phyloP scores from a whole-genome alignment of 2,888 invertebrate species.

The Actias luna region DNA sequence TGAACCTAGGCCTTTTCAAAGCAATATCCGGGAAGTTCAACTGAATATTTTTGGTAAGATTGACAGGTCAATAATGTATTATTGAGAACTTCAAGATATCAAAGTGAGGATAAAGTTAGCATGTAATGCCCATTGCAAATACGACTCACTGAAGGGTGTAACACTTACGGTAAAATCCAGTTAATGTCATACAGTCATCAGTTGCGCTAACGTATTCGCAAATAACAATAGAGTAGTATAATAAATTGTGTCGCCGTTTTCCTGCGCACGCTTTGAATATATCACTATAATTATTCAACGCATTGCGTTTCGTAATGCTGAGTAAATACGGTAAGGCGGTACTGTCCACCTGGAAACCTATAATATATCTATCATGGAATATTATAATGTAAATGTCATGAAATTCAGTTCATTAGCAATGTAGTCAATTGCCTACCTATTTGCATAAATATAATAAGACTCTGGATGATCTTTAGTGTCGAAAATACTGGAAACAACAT shows the following conservation, averaged over 20 bases:
- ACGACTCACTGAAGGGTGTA: not conserved
- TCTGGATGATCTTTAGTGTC: not conserved
- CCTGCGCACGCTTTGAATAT: constrained; percentile 6
- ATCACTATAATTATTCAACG: constrained; percentile 7
- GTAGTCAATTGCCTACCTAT: not conserved
- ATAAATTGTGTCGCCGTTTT: constrained; percentile 6
- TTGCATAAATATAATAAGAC: not conserved
- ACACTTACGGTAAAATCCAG: constrained; percentile 2
- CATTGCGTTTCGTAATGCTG: constrained; percentile 3
- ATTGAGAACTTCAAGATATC: not conserved
- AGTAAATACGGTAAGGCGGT: not conserved
- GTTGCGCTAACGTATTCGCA: constrained; percentile 5
- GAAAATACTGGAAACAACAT: not conserved
- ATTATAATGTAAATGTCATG: not conserved
- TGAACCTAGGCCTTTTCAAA: no score
- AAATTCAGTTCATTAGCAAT: not conserved
- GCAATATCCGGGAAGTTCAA: no score
- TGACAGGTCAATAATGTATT: not conserved
- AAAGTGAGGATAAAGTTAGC: not conserved
- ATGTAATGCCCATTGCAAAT: not conserved
- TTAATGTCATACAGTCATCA: constrained; percentile 1
- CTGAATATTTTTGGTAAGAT: not conserved
- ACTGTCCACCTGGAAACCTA: not conserved
- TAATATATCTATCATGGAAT: not conserved
- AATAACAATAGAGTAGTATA: constrained; percentile 5